Base-by-base conservation (phyloP, 1,140 invertebrate species). In the Drosophila sturtevanti region DNA sequence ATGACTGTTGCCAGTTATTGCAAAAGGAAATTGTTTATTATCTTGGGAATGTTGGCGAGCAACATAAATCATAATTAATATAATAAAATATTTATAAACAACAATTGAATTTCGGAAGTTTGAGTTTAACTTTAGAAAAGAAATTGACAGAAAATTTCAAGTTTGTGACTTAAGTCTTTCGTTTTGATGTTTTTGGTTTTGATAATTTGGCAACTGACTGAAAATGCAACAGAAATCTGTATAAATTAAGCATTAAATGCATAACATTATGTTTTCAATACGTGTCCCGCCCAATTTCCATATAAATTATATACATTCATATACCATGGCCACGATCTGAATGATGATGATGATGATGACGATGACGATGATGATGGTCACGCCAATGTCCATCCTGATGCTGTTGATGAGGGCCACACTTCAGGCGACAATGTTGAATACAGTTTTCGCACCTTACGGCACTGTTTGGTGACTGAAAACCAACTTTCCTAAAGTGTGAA, bases 401-500 rank as follows among this genome's bases (percentile, higher is more conserved):
- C 24, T 1, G 14, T 55, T 81, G 79, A 89, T 68, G 76, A 84
- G 84, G 77, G 80, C 85, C 80, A 89, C 84, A 89, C 84, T 89
- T 89, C 68, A 71, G 79, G 84, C 84, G 80, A 84, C 80, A 89
- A 89, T 76, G 73, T 55, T 76, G 73, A 65, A 79, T 72, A 72
- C 73, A 38, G 68, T 84, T 89, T 89, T 89, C 77, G 84, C 85
- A 89, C 84, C 85, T 89, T 61, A 60, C 68, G 79, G 80, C 68
- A 70, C 65, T 4, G 27, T 31, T 6, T 31, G 24, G 24, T 4
- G 2, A 21, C 16, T 68, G 67, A 89, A 89, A 89, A 81, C 84
- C 81, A 89, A 89, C 84, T 89, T 89, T 89, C 84, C 48, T 89
- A 89, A 89, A 89, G 84, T 89, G 84, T 89, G 84, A 89, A 89